These are phyloP conservation scores for Phaedon cochleariae DNA, from an alignment of 2,888 invertebrate species.

Conservation along the genomic window DNA sequence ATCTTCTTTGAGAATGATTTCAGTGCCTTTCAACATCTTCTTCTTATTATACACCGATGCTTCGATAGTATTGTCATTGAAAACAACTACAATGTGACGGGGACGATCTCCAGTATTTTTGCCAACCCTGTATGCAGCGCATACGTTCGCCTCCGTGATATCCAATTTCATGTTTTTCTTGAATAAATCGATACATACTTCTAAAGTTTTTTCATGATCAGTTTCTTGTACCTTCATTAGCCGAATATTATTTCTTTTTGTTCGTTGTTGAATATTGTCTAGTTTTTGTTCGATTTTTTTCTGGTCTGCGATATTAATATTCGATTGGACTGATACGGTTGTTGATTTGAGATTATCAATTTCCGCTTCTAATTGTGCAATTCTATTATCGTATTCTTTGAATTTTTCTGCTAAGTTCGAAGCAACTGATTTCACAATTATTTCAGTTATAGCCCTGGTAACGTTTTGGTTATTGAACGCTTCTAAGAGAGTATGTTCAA, in stretches of 20 bases:
- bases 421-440: too few relatives aligned
- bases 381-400: slow-evolving; percentile 17
- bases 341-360: not conserved
- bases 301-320: not conserved
- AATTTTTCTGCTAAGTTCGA: too few relatives aligned
- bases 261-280: slow-evolving; percentile 6
- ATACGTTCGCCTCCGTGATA: not conserved
- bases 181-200: slow-evolving; percentile 4
- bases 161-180: slow-evolving; percentile 14
- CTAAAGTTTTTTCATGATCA: slow-evolving; percentile 2
- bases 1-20: slow-evolving; percentile 2
- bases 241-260: slow-evolving; percentile 11
- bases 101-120: not conserved
- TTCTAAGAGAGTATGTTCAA: slow-evolving; percentile 7
- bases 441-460: too few relatives aligned
- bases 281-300: slow-evolving; percentile 8
- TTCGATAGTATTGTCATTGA: slow-evolving; percentile 7
- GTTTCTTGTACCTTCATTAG: slow-evolving; percentile 14
- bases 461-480: slow-evolving; percentile 14
- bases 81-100: not conserved
- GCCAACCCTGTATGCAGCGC: slow-evolving; percentile 8
- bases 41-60: slow-evolving; percentile 3
- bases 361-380: slow-evolving; percentile 14
- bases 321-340: not conserved
- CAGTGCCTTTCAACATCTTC: not conserved